Evolutionary conservation across 64 coral and sea anemone species (phyloP), one percentile per base, ranked within the genome.

Genomic region (Orbicella faveolata): DNA sequence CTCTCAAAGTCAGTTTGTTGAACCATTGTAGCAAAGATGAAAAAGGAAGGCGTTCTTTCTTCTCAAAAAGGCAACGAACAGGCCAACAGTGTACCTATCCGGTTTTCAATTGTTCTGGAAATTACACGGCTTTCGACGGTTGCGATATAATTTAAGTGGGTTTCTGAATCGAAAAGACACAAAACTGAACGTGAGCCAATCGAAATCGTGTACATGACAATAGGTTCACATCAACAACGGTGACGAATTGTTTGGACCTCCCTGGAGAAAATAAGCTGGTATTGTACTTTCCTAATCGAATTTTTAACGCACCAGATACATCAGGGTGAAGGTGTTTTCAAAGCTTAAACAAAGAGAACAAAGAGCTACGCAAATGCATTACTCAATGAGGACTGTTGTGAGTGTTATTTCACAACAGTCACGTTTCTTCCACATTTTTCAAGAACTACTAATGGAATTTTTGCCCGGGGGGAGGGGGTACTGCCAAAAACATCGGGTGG

Each of bases 281-380:
- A n/a, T 78, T 78, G 75, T 78, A 69, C 25, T 75, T 74, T 36
- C 74, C 39, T 15, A 75, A 75, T 75, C 34, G 74, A 75, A 75
- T 75, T 75, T 39, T 15, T 69, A 75, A 75, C 23, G 67, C 67
- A 23, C 18, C 12, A 74, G 72, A 9, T 36, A 5, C 35, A 6
- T 14, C 36, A 75, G 35, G 34, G 74, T 36, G 33, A 12, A 41
- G 14, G 36, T 6, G 67, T 25, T 70, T n/a, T 70, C 21, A 8
- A 11, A 26, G 67, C 30, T 26, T n/a, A 70, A 70, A 70, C 67
- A 70, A 70, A 70, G 67, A 70, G 6, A 70, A 70, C 67, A 70
- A 70, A 70, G n/a, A 26, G 30, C 33, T 20, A 70, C 25, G 67
- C 10, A 10, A 70, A 70, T 23, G 0, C n/a, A 10, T 1, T 70